phyloP scores from a whole-genome alignment of 2,797 vertebrate genomes.

The Hypotaenidia okinawae region DNA sequence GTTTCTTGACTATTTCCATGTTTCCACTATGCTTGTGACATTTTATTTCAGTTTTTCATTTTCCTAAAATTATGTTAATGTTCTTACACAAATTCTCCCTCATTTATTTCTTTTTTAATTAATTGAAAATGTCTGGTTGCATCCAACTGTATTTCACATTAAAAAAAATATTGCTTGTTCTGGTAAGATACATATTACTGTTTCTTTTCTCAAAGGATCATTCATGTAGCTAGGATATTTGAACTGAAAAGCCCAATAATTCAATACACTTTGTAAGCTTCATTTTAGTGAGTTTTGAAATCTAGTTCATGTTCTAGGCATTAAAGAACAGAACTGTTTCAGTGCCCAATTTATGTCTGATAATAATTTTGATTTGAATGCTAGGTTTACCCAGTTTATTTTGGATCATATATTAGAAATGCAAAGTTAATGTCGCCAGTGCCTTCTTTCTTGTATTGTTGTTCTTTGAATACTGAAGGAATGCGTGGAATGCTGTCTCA shows the following conservation, averaged over 20 bases:
- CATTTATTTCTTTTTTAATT: not conserved
- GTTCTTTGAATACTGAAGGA: constrained; percentile 50
- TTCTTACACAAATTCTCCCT: not conserved
- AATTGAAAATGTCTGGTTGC: not conserved
- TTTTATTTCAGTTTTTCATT: not conserved
- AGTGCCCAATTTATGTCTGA: not conserved
- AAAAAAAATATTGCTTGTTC: not conserved
- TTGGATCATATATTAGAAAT: not conserved
- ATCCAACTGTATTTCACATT: not conserved
- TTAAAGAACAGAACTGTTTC: not conserved
- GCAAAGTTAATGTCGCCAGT: constrained; percentile 9
- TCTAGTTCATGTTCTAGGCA: not conserved
- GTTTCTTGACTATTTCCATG: not conserved
- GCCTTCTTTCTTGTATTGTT: not conserved
- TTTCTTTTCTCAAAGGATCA: constrained; percentile 1
- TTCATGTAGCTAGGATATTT: not conserved
- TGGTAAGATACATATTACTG: not conserved
- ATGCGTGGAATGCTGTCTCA: constrained; percentile 60
- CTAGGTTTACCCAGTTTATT: not conserved
- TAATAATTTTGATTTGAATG: constrained; percentile 2
- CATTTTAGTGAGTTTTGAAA: not conserved
- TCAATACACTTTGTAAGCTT: not conserved
- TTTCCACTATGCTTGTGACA: not conserved
- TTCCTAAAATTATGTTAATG: not conserved
- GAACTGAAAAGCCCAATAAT: not conserved